Conservation (phyloP, 2,888 invertebrate species). For the Yponomeuta plumbellus region DNA sequence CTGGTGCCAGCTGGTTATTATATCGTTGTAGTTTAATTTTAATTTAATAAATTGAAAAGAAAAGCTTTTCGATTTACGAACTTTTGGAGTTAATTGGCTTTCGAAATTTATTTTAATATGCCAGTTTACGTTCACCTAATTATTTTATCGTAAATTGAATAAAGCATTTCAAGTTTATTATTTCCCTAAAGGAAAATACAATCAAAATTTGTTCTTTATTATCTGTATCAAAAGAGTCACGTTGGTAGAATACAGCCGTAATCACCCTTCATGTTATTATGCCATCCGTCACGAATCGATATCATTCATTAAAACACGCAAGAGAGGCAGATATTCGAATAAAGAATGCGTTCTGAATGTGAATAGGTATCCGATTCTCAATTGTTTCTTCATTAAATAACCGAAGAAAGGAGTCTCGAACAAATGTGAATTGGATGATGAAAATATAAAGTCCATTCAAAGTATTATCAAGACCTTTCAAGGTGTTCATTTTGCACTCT, state of each 20-base stretch:
- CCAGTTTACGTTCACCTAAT: too few species aligned
- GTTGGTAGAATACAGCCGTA: too few species aligned
- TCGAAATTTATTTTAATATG: too few species aligned
- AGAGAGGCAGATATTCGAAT: not conserved
- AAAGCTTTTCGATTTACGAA: too few species aligned
- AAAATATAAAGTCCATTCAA: not conserved
- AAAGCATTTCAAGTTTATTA: too few species aligned
- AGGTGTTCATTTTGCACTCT: not conserved
- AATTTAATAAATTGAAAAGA: too few species aligned
- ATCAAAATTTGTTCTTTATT: too few species aligned
- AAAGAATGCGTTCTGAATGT: not conserved
- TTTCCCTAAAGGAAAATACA: too few species aligned
- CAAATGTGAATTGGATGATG: not conserved
- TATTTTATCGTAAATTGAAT: too few species aligned
- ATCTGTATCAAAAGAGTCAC: too few species aligned
- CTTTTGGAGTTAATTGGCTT: too few species aligned
- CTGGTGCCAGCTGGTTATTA: not conserved
- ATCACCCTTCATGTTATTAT: not conserved
- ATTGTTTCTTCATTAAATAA: not conserved
- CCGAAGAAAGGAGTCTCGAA: not conserved
- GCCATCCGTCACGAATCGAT: not conserved
- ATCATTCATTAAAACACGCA: not conserved
- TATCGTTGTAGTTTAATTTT: not conserved
- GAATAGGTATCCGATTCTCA: not conserved
- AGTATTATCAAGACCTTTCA: not conserved